A percentile compares a stretch with the other conserved stretches of the same genome.
These are phyloP conservation scores for Semnornis frantzii DNA, from an alignment of 2,113 vertebrate species.

Conservation along the genomic window DNA sequence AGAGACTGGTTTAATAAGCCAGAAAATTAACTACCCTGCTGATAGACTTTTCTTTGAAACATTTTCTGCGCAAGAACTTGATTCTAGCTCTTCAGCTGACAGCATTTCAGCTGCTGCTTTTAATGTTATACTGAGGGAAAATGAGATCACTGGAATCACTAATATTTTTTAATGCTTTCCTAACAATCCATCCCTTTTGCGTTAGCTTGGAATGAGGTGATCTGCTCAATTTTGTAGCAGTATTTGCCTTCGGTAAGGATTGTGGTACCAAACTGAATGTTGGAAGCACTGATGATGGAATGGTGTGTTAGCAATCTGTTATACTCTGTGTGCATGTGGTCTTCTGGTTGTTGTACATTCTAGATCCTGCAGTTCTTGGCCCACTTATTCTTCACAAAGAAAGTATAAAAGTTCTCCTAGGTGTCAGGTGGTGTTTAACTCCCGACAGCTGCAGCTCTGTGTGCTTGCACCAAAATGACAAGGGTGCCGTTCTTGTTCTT, in stretches of 20 bases:
- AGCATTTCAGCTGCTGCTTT: neutral
- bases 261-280: neutral
- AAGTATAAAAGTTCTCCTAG: neutral
- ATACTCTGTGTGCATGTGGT: neutral
- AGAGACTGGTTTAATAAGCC: constrained; percentile 1
- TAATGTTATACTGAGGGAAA: neutral
- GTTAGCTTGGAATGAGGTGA: neutral
- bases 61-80: neutral
- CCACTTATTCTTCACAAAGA: neutral
- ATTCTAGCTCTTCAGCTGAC: neutral
- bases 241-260: neutral
- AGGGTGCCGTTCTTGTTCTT: neutral
- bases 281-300: neutral
- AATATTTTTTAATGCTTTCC: neutral
- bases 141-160: neutral
- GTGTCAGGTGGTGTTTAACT: neutral
- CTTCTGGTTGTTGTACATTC: neutral
- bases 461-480: neutral
- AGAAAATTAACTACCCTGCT: neutral
- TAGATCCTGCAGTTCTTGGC: neutral
- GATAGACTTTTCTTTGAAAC: neutral
- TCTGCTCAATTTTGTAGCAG: neutral
- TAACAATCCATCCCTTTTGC: neutral
- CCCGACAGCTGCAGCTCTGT: neutral
- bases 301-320: neutral